Base-by-base conservation (phyloP, 2,113 vertebrate species). In the Saccopteryx leptura region DNA sequence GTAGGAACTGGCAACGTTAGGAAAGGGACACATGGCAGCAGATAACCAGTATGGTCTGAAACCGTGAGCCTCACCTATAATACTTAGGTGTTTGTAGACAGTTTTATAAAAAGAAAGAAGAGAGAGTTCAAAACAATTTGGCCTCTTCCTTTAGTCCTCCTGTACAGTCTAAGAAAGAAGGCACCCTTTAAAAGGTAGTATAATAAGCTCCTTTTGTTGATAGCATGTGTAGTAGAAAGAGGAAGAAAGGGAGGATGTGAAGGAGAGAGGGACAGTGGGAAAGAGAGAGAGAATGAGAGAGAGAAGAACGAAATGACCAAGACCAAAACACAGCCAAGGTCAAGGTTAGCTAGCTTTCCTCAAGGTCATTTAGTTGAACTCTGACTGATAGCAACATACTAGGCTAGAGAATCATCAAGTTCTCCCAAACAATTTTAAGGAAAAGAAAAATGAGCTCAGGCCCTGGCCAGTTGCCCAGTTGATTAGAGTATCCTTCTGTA, bases 341-440 rank as follows among this genome's bases (percentile, higher is more conserved):
- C 69, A 75, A 61, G 23, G 56, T 78, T 61, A 54, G 18, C 28
- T 90, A 61, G 21, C 39, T 84, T 66, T 88, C 76, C 50, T 92
- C 23, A 54, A 50, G 48, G n/a, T 96, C 54, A 85, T 69, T 71
- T 79, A 85, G 13, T 91, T 91, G 65, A 96, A 19, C 58, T 50
- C n/a, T 52, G 11, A 65, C 68, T 92, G 39, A 85, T 56, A 23
- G 54, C 63, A 52, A 10, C 9, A 10, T 66, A 52, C 11, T 60
- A 80, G 19, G 26, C 46, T 33, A 61, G 23, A 78, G 24, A 61
- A 61, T 65, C 58, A 83, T 65, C 61, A 60, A 81, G 26, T 85
- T 82, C n/a, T 28, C n/a, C 68, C 63, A 88, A 60, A 46, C 23
- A 63, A 56, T 68, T 13, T 28, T n/a, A 82, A 56, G 72, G 28